These are phyloP conservation scores for Canis aureus DNA, from an alignment of 2,113 vertebrate species.

Conservation along the genomic window DNA sequence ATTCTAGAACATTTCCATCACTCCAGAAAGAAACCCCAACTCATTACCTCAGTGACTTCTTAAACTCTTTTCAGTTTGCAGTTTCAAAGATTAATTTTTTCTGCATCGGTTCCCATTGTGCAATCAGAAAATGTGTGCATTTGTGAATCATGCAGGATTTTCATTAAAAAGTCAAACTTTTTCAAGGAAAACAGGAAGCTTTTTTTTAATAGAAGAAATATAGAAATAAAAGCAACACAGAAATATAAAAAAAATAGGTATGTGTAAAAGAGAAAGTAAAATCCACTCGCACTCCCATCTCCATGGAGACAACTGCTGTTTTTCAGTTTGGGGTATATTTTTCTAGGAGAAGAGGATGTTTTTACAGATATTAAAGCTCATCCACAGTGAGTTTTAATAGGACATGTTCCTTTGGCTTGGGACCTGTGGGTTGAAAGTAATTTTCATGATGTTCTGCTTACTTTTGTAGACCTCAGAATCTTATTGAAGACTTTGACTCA, in stretches of 20 bases:
- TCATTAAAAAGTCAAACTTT: background rate
- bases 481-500: background rate
- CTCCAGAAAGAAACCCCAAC: background rate
- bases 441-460: conserved; percentile 27
- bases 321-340: background rate
- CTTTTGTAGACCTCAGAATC: background rate
- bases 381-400: background rate
- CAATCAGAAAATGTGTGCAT: background rate
- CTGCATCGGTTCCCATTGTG: background rate
- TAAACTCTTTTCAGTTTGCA: background rate
- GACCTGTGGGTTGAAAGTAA: background rate
- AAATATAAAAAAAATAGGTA: background rate
- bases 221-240: background rate
- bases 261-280: background rate
- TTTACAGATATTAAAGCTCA: background rate
- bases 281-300: background rate
- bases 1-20: background rate
- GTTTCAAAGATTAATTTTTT: background rate
- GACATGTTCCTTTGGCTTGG: background rate
- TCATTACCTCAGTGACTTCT: background rate
- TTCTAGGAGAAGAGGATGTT: background rate
- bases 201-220: background rate
- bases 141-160: conserved; percentile 2
- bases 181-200: background rate
- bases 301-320: background rate